phyloP scores from a whole-genome alignment of 2,888 invertebrate species.

The Platerodrilus igneus region DNA sequence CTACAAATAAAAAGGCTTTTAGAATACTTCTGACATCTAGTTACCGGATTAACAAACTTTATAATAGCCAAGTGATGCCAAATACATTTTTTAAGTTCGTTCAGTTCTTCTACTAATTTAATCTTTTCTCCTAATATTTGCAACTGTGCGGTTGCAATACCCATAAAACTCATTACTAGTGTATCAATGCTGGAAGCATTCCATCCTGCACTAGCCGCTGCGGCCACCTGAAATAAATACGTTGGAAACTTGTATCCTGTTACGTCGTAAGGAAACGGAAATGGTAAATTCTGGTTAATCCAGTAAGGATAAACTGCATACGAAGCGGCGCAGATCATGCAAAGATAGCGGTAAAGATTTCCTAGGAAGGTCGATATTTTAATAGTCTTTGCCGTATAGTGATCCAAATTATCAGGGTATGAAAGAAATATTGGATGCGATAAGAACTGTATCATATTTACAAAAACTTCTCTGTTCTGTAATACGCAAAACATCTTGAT shows the following conservation, averaged over 20 bases:
- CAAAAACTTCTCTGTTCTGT: constrained; percentile 8
- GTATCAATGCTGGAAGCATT: constrained; percentile 20
- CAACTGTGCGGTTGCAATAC: constrained; percentile 15
- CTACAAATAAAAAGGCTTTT: no score
- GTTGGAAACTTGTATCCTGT: constrained; percentile 13
- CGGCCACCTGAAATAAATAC: constrained; percentile 16
- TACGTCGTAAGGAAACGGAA: constrained; percentile 23
- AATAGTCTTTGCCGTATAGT: constrained; percentile 15
- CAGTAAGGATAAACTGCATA: constrained; percentile 13
- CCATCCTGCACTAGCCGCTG: constrained; percentile 14
- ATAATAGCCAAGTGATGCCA: constrained; percentile 17
- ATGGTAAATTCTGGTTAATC: constrained; percentile 15
- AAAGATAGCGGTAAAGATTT: constrained; percentile 11
- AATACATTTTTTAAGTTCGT: constrained; percentile 8
- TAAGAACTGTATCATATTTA: constrained; percentile 9
- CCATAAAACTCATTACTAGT: constrained; percentile 14
- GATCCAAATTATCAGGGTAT: constrained; percentile 14
- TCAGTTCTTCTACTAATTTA: background rate
- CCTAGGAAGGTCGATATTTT: constrained; percentile 13
- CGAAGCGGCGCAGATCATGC: constrained; percentile 7
- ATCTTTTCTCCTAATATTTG: constrained; percentile 17
- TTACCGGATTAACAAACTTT: no score
- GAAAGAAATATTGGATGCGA: constrained; percentile 16
- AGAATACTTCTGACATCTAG: no score
- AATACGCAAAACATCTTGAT: constrained; percentile 12